Evolutionary conservation across 1,140 invertebrate genomes (phyloP).

Genomic region (Panagrolaimus sp.): DNA sequence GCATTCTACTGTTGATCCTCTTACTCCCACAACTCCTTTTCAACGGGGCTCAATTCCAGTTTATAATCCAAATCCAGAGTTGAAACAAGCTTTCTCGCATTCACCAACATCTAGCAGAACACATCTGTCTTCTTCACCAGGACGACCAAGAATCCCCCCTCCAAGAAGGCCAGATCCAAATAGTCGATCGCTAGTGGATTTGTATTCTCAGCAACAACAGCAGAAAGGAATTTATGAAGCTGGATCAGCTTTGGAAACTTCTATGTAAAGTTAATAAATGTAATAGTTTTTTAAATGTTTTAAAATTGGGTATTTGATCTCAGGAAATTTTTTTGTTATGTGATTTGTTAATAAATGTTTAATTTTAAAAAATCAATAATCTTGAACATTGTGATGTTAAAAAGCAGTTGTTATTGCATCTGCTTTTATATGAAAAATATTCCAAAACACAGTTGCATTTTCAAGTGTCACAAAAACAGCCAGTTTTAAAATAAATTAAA

Average conservation of each 20-base stretch:
- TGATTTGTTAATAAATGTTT: no score
- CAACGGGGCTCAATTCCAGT: slow-evolving; percentile 8
- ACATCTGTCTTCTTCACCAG: background rate
- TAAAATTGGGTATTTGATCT: slow-evolving; percentile 11
- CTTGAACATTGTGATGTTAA: no score
- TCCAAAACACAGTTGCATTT: no score
- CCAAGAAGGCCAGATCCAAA: background rate
- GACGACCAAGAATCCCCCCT: background rate
- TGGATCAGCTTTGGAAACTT: slow-evolving; percentile 16
- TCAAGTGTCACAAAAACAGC: no score
- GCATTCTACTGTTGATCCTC: background rate
- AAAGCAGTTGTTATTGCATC: no score
- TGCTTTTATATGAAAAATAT: no score
- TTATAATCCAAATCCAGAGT: background rate
- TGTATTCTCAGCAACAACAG: background rate
- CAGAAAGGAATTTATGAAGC: background rate
- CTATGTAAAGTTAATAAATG: slow-evolving; percentile 15
- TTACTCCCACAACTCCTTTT: no score
- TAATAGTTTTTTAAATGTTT: background rate
- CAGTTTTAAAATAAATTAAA: no score
- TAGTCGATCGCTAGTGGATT: background rate
- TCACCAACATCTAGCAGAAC: background rate
- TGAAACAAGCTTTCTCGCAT: slow-evolving; percentile 5
- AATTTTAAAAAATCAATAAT: no score
- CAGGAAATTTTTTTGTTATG: background rate